Conservation (phyloP, 2,113 vertebrate genomes). For the Neotoma lepida region DNA sequence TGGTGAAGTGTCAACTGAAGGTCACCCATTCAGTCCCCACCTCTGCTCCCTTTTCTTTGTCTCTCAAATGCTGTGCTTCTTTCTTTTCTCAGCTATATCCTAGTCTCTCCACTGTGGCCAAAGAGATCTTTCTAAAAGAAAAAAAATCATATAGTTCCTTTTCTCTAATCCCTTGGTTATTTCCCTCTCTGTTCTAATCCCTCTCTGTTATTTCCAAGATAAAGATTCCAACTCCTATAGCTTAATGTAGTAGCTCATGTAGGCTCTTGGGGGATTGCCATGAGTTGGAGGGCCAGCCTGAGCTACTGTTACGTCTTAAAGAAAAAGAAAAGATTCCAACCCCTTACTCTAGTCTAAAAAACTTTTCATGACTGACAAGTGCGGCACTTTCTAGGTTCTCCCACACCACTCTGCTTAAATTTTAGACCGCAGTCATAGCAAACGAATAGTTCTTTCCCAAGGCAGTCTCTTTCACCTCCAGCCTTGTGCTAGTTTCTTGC, state of each 20-base stretch:
- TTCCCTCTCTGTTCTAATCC: too few relatives aligned
- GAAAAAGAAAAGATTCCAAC: neutral
- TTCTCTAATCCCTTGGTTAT: conserved; percentile 36
- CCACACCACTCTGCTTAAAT: neutral
- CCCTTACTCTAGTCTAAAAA: neutral
- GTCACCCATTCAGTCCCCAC: neutral
- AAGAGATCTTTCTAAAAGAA: conserved; percentile 36
- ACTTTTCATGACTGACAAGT: neutral
- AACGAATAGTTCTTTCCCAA: neutral
- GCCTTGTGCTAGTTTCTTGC: neutral
- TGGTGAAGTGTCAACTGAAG: neutral
- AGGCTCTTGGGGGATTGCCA: neutral
- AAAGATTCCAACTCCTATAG: neutral
- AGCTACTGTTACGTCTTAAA: neutral
- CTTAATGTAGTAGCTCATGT: neutral
- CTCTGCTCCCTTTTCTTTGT: conserved; percentile 18
- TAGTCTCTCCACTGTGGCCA: neutral
- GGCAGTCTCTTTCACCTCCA: neutral
- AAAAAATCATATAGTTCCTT: neutral
- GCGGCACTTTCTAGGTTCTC: neutral
- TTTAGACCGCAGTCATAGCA: conserved; percentile 24
- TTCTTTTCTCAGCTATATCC: neutral
- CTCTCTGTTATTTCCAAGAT: conserved; percentile 13
- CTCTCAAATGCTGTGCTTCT: conserved; percentile 6
- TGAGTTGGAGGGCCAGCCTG: neutral